Evolutionary conservation across 1,140 invertebrate species (phyloP).

Genomic region (Drosophila trapezifrons): DNA sequence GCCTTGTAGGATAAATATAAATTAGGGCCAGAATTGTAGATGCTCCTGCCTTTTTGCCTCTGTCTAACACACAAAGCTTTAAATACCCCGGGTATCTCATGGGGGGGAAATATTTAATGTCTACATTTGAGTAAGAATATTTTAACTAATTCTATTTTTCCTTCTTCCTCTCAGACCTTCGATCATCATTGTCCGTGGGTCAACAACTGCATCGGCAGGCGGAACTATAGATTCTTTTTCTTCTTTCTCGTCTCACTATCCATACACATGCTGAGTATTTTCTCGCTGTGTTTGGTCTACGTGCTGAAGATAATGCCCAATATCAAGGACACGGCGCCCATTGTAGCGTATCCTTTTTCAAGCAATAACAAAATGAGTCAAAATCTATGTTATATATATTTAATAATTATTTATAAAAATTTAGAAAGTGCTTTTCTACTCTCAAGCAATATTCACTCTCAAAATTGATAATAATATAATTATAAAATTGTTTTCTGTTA

Average conservation of each 20-base stretch:
- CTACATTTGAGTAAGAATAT: background rate
- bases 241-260: constrained; percentile 98
- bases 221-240: constrained; percentile 99
- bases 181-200: constrained; percentile 99
- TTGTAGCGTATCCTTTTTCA: constrained; percentile 91
- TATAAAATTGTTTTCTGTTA: background rate
- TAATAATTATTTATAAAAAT: no score
- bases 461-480: background rate
- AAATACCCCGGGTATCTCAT: no score
- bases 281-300: constrained; percentile 95
- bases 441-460: background rate
- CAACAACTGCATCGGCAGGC: constrained; percentile 99
- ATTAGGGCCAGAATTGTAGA: background rate
- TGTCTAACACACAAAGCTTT: no score
- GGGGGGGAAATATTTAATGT: no score
- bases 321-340: constrained; percentile 91
- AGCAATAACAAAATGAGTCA: no score
- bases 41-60: no score
- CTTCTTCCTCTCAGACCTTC: constrained; percentile 92
- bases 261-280: constrained; percentile 98
- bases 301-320: constrained; percentile 93
- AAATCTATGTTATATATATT: no score
- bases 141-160: constrained; percentile 14
- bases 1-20: no score
- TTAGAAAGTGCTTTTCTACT: background rate